These are phyloP conservation scores for Volucella zonaria DNA, from an alignment of 2,888 invertebrate species.

Conservation along the genomic window DNA sequence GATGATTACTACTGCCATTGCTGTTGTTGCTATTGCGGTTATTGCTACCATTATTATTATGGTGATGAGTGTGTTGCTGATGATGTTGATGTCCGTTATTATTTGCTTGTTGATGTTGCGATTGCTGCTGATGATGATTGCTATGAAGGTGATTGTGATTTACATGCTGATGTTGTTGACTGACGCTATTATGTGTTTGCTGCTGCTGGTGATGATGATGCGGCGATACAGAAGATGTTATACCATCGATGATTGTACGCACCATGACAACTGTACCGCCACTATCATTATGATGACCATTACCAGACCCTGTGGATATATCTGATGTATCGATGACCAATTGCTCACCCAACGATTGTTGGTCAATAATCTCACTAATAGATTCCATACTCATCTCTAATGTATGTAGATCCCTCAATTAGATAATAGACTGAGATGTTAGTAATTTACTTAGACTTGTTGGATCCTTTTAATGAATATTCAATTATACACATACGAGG, in stretches of 20 bases:
- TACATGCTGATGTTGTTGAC: conserved; percentile 74
- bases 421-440: conserved; percentile 65
- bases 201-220: conserved; percentile 72
- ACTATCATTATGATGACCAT: conserved; percentile 76
- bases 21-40: conserved; percentile 5
- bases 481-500: conserved; percentile 20
- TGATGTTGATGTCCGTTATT: conserved; percentile 59
- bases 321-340: conserved; percentile 81
- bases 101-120: conserved; percentile 54
- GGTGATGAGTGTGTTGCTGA: conserved; percentile 43
- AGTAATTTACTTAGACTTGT: conserved; percentile 19
- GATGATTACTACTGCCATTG: conserved; percentile 37
- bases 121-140: conserved; percentile 74
- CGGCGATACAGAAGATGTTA: conserved; percentile 69
- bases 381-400: conserved; percentile 83
- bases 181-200: conserved; percentile 75
- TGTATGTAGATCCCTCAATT: conserved; percentile 61
- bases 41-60: background rate
- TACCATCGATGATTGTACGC: conserved; percentile 78
- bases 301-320: conserved; percentile 74
- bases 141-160: conserved; percentile 73
- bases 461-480: background rate
- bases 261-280: conserved; percentile 80
- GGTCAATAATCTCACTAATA: conserved; percentile 85
- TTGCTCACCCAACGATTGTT: conserved; percentile 84